These are phyloP conservation scores for Aricia artaxerxes DNA, from an alignment of 2,888 invertebrate genomes.

Conservation along the genomic window DNA sequence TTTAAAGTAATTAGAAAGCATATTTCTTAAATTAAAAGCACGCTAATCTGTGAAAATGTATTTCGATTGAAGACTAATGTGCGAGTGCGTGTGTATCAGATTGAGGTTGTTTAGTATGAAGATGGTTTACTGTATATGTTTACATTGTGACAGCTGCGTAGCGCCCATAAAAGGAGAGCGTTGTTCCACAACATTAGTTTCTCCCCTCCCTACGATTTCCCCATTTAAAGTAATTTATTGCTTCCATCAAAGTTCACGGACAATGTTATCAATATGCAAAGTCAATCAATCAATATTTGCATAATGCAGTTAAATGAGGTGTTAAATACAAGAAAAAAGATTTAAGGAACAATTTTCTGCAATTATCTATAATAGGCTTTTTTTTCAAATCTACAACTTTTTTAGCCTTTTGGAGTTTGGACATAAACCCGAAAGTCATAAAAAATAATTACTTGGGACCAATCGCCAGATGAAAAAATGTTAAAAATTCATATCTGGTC, in stretches of 20 bases:
- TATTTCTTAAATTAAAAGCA: no score
- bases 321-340: neutral
- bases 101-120: no score
- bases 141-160: neutral
- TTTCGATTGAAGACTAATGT: no score
- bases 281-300: slow-evolving; percentile 12
- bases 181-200: slow-evolving; percentile 26
- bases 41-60: no score
- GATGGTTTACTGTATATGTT: neutral
- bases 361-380: neutral
- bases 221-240: slow-evolving; percentile 26
- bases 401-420: no score
- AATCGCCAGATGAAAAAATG: no score
- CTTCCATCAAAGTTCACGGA: neutral
- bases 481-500: no score
- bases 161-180: slow-evolving; percentile 17
- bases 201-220: slow-evolving; percentile 17
- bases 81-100: no score
- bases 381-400: no score
- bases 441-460: no score
- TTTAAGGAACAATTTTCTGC: neutral
- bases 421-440: no score
- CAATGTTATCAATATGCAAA: neutral
- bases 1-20: no score
- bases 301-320: neutral